Evolutionary conservation across 1,140 invertebrate genomes (phyloP), one percentile per base, ranked within the genome.

Genomic region (Penaeus vannamei): DNA sequence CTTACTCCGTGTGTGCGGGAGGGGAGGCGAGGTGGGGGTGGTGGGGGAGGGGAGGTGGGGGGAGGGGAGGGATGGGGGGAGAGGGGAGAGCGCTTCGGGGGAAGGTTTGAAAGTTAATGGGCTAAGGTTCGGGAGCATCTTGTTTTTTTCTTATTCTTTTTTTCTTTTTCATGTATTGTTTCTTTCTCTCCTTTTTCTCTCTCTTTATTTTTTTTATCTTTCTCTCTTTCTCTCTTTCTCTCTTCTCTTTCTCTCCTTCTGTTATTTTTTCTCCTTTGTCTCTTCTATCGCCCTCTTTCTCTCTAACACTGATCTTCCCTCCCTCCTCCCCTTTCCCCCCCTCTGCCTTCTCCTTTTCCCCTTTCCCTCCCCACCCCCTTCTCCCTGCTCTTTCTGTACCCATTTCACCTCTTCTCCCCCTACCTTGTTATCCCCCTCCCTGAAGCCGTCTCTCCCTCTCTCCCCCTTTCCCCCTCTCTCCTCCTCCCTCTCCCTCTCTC

Each of bases 161-260:
- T 64, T 64, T 64, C 62, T 64, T 64, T n/a, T 64, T n/a, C n/a
- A n/a, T n/a, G n/a, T n/a, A n/a, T n/a, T n/a, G n/a, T n/a, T n/a
- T n/a, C n/a, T n/a, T n/a, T 64, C 62, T 64, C n/a, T n/a, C n/a
- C n/a, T n/a, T 64, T 64, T n/a, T 64, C n/a, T n/a, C n/a, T 64
- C 62, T 64, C n/a, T n/a, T 64, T 64, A 17, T 64, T 64, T n/a
- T 64, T 64, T n/a, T 64, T 64, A 17, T 64, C n/a, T n/a, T 64
- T 64, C 62, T 64, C n/a, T n/a, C n/a, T 64, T n/a, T 64, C n/a
- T n/a, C n/a, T 64, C 62, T 64, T 64, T n/a, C n/a, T 64, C 62
- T 64, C n/a, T n/a, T 64, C 62, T 64, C n/a, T 19, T n/a, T 64
- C n/a, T n/a, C n/a, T 64, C 62, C n/a, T 64, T n/a, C n/a, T 64